Evolutionary conservation across 2,113 vertebrate genomes (phyloP).

Genomic region (Castor canadensis): DNA sequence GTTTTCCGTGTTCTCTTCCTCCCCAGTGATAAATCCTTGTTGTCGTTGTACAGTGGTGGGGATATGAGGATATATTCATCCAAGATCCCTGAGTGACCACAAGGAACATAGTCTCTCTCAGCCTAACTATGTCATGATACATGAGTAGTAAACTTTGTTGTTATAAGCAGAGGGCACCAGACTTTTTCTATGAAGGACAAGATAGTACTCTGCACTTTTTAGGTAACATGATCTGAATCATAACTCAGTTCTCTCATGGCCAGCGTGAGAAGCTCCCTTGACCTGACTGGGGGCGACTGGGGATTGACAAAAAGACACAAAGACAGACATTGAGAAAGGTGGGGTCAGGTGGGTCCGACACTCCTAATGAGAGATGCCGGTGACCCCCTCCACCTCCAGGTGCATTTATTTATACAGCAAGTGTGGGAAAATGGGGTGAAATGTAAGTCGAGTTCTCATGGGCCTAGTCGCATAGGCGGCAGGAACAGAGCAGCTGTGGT

Average conservation of each 20-base stretch:
- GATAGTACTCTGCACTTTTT: background rate
- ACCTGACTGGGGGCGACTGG: too few species aligned
- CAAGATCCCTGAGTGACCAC: background rate
- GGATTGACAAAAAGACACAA: too few species aligned
- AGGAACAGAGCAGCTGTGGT: too few species aligned
- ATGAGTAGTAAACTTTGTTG: background rate
- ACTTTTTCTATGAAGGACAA: background rate
- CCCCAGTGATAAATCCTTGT: background rate
- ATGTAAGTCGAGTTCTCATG: too few species aligned
- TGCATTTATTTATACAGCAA: too few species aligned
- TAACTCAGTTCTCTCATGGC: background rate
- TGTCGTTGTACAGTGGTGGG: background rate
- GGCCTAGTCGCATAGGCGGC: too few species aligned
- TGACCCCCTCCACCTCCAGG: too few species aligned
- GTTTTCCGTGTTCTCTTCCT: background rate
- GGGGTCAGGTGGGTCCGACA: too few species aligned
- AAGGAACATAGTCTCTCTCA: background rate
- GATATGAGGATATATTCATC: background rate
- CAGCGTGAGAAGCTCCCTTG: too few species aligned
- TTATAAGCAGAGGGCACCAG: background rate
- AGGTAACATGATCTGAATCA: background rate
- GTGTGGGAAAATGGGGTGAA: too few species aligned
- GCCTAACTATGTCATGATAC: background rate
- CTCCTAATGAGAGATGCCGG: too few species aligned
- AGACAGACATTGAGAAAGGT: too few species aligned